phyloP scores from a whole-genome alignment of 2,797 vertebrate genomes.

The Ciconia nigra region DNA sequence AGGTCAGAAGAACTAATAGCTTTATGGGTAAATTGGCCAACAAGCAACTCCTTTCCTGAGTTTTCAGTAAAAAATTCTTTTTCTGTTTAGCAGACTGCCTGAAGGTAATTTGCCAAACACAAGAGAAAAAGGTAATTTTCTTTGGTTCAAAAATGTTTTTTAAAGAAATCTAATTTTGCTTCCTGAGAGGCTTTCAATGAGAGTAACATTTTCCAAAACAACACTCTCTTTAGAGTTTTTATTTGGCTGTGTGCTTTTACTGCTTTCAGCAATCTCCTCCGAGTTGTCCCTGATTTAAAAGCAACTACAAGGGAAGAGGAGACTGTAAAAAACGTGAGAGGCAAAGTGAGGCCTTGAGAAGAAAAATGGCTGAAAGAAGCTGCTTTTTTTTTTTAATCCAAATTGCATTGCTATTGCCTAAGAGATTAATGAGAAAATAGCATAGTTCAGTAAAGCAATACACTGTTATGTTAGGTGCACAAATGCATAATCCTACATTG shows the following conservation, averaged over 20 bases:
- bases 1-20: slow-evolving; percentile 1
- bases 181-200: slow-evolving; percentile 3
- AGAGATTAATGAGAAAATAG: neutral
- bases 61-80: neutral
- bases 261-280: neutral
- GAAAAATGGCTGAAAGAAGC: neutral
- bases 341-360: neutral
- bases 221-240: neutral
- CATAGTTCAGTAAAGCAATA: neutral
- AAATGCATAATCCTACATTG: neutral
- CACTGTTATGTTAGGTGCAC: neutral
- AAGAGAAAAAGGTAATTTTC: neutral
- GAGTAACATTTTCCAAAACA: neutral
- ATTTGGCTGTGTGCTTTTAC: neutral
- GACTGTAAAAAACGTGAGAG: neutral
- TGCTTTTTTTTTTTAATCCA: neutral
- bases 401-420: neutral
- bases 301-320: neutral
- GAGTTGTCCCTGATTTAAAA: slow-evolving; percentile 7
- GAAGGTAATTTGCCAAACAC: neutral
- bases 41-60: neutral
- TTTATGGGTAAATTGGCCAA: neutral
- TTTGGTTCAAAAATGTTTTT: neutral
- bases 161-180: slow-evolving; percentile 24
- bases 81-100: neutral